Evolutionary conservation across 2,797 vertebrate genomes (phyloP), one percentile per base, ranked within the genome.

Genomic region (Rousettus madagascariensis): DNA sequence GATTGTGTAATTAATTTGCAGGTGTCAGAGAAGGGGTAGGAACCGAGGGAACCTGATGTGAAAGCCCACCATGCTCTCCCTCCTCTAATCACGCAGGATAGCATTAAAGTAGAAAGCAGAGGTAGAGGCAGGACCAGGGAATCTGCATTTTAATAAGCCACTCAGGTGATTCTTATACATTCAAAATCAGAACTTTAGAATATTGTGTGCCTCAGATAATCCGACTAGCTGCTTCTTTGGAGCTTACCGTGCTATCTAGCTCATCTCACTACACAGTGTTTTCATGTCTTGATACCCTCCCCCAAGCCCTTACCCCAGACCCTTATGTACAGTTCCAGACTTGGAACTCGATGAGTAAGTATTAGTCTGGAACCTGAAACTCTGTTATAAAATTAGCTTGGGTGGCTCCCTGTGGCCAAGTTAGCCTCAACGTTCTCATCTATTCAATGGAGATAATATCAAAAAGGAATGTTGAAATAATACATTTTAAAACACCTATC

Each of bases 391-490:
- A 85, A 87, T 83, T 75, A 78, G 33, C 36, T 12, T 36, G 30
- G 53, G 49, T 22, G 36, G 57, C 13, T 90, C 30, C 69, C 83
- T 68, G 41, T 17, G 57, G 59, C 11, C 8, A 5, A 49, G 53
- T 80, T 63, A 93, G 66, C 71, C 84, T 95, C n/a, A 22, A 55
- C 36, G 57, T 85, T 92, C 41, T 51, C 66, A 80, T 90, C 68
- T 78, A 33, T 51, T 69, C 57, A 46, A 6, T 90, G 86, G 71
- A 90, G 72, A 90, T 69, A 68, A 93, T 65, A 43, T 90, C 57
- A 61, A 89, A 93, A 69, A 26, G 9, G 59, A 19, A 77, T 85
- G 84, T 93, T 93, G 51, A 89, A 89, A 86, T 59, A 91, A 78
- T 28, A 85, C 41, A 79, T 85, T 90, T 77, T 38, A 59, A 77